Evolutionary conservation across 2,797 vertebrate species (phyloP).

Genomic region (Sebastes hubbsi): DNA sequence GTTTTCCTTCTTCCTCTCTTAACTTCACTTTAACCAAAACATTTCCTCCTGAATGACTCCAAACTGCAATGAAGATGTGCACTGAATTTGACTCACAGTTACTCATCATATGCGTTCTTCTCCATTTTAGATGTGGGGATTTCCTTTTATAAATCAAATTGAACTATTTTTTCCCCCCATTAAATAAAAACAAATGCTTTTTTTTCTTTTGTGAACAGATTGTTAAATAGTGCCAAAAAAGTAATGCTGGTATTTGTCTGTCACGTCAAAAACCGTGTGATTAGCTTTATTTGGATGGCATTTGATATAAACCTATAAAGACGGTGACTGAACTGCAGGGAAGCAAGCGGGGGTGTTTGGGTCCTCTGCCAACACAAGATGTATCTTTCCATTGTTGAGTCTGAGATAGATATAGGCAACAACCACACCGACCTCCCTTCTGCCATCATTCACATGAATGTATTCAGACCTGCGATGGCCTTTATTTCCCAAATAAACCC

Average conservation of each 20-base stretch:
- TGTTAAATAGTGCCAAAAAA: not conserved
- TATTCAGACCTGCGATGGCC: slow-evolving; percentile 28
- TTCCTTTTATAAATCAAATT: not conserved
- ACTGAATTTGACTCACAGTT: not conserved
- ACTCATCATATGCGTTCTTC: not conserved
- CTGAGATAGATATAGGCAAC: slow-evolving; percentile 27
- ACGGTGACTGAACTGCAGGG: not conserved
- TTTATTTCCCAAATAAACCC: slow-evolving; percentile 59
- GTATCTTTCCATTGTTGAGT: slow-evolving; percentile 50
- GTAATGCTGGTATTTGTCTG: not conserved
- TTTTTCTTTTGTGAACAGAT: not conserved
- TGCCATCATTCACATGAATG: slow-evolving; percentile 16
- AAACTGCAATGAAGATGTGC: not conserved
- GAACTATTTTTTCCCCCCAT: not conserved
- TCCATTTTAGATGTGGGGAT: not conserved
- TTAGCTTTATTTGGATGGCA: not conserved
- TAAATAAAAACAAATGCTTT: not conserved
- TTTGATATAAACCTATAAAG: not conserved
- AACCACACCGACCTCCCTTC: not conserved
- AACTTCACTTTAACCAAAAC: not conserved
- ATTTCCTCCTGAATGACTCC: not conserved
- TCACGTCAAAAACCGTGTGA: not conserved
- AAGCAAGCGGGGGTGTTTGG: not conserved
- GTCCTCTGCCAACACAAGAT: slow-evolving; percentile 9
- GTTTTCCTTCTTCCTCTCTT: not conserved